Conservation (phyloP, 2,797 vertebrate species). For the Dendrocincla fuliginosa region DNA sequence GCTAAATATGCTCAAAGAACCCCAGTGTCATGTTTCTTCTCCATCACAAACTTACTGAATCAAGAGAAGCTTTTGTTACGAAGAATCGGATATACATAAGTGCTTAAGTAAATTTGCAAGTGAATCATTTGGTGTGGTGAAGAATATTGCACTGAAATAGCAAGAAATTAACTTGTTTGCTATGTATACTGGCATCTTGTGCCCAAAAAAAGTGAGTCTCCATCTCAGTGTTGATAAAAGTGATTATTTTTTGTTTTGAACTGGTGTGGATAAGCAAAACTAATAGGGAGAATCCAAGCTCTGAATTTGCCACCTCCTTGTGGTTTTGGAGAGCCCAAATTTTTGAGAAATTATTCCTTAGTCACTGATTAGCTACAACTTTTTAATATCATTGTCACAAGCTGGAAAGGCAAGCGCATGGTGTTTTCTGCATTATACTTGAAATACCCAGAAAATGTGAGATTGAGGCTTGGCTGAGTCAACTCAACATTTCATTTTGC, state of each 20-base stretch:
- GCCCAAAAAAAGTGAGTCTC: neutral
- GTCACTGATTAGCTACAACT: neutral
- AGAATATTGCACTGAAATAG: neutral
- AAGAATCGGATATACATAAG: neutral
- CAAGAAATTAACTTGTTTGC: neutral
- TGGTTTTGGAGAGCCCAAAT: neutral
- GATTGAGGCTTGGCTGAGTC: slow-evolving; percentile 33
- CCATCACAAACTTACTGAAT: neutral
- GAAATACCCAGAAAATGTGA: neutral
- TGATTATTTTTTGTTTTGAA: neutral
- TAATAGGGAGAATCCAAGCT: neutral
- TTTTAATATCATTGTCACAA: neutral
- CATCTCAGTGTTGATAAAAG: neutral
- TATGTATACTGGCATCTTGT: neutral
- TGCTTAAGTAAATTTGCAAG: neutral
- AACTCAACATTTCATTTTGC: slow-evolving; percentile 46
- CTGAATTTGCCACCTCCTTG: neutral
- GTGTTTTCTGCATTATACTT: neutral
- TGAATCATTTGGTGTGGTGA: neutral
- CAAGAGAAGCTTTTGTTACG: neutral
- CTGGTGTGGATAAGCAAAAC: neutral
- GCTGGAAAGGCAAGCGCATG: neutral
- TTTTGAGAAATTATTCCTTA: neutral
- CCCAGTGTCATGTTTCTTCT: neutral
- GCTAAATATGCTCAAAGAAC: neutral